Evolutionary conservation across 1,140 invertebrate genomes (phyloP).

Genomic region (Argopecten irradians): DNA sequence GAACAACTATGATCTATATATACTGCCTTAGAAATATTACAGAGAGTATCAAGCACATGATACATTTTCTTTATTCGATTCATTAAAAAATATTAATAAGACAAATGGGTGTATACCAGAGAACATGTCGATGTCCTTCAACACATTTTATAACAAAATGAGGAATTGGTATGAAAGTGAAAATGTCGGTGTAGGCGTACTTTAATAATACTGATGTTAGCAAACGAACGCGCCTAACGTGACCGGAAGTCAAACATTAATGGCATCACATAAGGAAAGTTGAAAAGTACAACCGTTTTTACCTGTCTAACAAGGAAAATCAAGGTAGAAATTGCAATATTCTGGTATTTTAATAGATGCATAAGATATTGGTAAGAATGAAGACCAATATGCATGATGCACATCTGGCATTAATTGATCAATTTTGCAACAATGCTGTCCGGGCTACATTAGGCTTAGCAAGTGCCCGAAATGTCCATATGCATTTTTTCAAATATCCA

Average conservation of each 20-base stretch:
- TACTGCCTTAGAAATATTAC: too few species aligned
- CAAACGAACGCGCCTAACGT: conserved; percentile 2
- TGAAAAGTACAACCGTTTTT: conserved; percentile 16
- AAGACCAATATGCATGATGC: neutral
- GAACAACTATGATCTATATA: too few species aligned
- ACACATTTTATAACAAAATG: too few species aligned
- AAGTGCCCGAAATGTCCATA: neutral
- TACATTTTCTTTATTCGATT: too few species aligned
- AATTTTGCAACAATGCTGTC: neutral
- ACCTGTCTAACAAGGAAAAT: neutral
- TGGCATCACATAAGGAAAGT: neutral
- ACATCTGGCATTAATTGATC: neutral
- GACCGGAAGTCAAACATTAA: neutral
- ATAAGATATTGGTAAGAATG: neutral
- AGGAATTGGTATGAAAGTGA: too few species aligned
- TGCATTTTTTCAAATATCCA: neutral
- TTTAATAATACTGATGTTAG: too few species aligned
- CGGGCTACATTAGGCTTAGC: too few species aligned
- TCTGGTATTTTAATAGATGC: neutral
- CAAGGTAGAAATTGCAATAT: neutral
- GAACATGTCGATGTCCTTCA: too few species aligned
- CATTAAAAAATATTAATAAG: too few species aligned
- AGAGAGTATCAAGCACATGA: too few species aligned
- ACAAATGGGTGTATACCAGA: too few species aligned
- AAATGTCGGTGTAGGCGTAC: too few species aligned